Conservation (phyloP, 2,888 invertebrate genomes). For the Smittia sp. region DNA sequence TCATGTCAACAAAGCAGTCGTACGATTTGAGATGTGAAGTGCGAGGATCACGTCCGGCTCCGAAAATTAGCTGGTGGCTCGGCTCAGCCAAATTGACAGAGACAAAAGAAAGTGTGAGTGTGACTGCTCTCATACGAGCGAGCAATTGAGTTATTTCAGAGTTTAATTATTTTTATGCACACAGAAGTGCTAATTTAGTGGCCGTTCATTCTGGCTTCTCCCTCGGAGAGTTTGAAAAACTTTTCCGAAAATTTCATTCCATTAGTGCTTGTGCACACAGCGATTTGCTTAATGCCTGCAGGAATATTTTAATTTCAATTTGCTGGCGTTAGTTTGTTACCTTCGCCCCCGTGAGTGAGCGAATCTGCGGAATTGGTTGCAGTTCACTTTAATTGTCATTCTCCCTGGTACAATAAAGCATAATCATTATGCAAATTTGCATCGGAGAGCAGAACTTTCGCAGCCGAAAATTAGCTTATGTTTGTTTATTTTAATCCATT, state of each 20-base stretch:
- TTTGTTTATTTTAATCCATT: neutral
- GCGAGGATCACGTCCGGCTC: constrained; percentile 64
- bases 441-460: neutral
- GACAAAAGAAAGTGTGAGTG: constrained; percentile 58
- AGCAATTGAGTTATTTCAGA: neutral
- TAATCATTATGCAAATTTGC: constrained; percentile 36
- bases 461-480: constrained; percentile 17
- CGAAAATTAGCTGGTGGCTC: constrained; percentile 67
- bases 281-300: constrained; percentile 17
- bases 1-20: constrained; percentile 62
- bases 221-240: neutral
- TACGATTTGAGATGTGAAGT: constrained; percentile 66
- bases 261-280: neutral
- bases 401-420: constrained; percentile 29
- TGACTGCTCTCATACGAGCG: neutral
- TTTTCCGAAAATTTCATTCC: constrained; percentile 2
- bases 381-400: neutral
- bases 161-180: constrained; percentile 16
- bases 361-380: neutral
- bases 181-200: constrained; percentile 6
- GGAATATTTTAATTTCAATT: constrained; percentile 27
- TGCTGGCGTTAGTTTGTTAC: neutral
- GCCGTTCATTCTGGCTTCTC: neutral
- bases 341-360: neutral
- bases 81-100: constrained; percentile 60